A percentile compares a stretch with the other conserved stretches of the same genome.
phyloP scores from a whole-genome alignment of 2,888 invertebrate genomes.

The Conus canariensis region DNA sequence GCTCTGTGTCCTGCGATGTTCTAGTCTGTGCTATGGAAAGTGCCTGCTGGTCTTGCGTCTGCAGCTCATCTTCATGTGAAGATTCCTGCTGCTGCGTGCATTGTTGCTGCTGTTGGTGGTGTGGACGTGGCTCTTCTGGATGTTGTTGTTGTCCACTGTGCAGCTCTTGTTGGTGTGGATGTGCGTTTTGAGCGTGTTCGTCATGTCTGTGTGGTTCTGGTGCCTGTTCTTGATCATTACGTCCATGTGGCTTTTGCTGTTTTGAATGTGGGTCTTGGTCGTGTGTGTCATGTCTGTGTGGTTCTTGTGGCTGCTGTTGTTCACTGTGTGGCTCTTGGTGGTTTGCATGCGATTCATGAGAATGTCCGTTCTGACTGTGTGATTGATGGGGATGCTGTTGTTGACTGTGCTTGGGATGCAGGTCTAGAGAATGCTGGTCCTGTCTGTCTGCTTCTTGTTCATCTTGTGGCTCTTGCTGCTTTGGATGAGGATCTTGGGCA shows the following conservation, averaged over 20 bases:
- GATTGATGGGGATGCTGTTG: too few relatives aligned
- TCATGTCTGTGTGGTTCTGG: not conserved
- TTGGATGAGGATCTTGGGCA: not conserved
- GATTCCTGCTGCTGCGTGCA: not conserved
- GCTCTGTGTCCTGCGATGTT: not conserved
- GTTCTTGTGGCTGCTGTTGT: not conserved
- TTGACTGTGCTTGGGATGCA: not conserved
- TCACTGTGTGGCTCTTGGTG: not conserved
- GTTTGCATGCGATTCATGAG: not conserved
- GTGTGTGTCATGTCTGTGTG: too few relatives aligned
- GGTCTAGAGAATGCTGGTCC: not conserved
- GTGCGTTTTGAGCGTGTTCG: not conserved
- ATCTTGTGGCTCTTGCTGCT: not conserved
- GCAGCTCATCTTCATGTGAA: not conserved
- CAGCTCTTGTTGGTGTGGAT: not conserved
- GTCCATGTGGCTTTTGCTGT: too few relatives aligned
- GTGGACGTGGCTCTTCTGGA: not conserved
- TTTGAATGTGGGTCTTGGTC: not conserved
- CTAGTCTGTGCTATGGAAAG: not conserved
- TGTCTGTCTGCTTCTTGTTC: not conserved
- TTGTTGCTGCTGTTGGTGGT: not conserved
- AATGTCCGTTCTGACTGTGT: not conserved
- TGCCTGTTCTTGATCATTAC: too few relatives aligned
- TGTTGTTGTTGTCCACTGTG: not conserved
- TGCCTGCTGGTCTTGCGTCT: not conserved